Percentiles rank a stretch among this genome's conserved stretches.
Conservation (phyloP, 2,113 vertebrate genomes). For the Equus quagga region DNA sequence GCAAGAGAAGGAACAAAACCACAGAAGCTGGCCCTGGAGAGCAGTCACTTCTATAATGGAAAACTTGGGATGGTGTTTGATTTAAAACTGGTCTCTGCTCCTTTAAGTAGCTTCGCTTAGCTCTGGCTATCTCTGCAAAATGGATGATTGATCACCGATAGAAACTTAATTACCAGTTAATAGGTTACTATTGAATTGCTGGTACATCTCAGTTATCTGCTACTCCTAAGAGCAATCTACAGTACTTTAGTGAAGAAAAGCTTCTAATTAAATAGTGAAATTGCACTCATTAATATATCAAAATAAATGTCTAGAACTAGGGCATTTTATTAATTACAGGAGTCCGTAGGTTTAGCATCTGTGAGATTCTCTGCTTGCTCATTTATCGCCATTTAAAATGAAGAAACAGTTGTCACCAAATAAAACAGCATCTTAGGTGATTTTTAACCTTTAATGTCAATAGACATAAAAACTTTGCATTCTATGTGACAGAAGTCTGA, state of each 20-base stretch:
- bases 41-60: neutral
- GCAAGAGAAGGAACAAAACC: neutral
- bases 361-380: slow-evolving; percentile 8
- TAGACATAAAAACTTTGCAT: neutral
- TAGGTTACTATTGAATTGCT: slow-evolving; percentile 83
- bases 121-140: slow-evolving; percentile 70
- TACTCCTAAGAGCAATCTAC: slow-evolving; percentile 74
- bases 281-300: slow-evolving; percentile 64
- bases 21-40: neutral
- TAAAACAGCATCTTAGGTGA: neutral
- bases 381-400: slow-evolving; percentile 49
- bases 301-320: slow-evolving; percentile 66
- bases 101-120: slow-evolving; percentile 70
- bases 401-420: neutral
- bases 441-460: slow-evolving; percentile 27
- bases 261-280: slow-evolving; percentile 76
- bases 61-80: slow-evolving; percentile 52
- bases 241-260: slow-evolving; percentile 75
- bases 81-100: slow-evolving; percentile 78
- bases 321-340: slow-evolving; percentile 64
- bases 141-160: slow-evolving; percentile 82
- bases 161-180: slow-evolving; percentile 86
- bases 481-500: neutral
- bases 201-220: slow-evolving; percentile 74
- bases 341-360: neutral